Percentiles rank a stretch among this genome's conserved stretches.
These are phyloP conservation scores for Zophobas atratus DNA, from an alignment of 1,140 invertebrate species.

Conservation along the genomic window DNA sequence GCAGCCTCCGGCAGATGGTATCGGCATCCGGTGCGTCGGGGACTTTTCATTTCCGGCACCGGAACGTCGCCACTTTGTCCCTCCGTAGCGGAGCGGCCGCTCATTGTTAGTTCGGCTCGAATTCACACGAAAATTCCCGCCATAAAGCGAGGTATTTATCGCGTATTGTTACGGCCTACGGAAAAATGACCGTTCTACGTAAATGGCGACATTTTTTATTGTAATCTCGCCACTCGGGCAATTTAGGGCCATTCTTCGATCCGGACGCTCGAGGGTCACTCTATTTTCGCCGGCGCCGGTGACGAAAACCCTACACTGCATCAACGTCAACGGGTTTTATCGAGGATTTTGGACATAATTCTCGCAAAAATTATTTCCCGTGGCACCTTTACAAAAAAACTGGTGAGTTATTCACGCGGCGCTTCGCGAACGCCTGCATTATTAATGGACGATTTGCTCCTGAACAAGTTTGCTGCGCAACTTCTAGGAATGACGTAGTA, in stretches of 20 bases:
- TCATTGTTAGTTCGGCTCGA: constrained; percentile 52
- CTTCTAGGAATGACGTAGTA: too few species aligned
- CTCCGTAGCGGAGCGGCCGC: constrained; percentile 26
- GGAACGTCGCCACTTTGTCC: constrained; percentile 51
- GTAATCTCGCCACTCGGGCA: constrained; percentile 49
- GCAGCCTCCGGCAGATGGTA: constrained; percentile 47
- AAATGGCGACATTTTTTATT: constrained; percentile 56
- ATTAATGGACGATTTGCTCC: too few species aligned
- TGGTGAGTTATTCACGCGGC: too few species aligned
- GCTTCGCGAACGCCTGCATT: too few species aligned
- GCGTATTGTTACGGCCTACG: constrained; percentile 52
- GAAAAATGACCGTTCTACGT: constrained; percentile 53
- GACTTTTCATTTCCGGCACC: constrained; percentile 59
- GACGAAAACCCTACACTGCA: constrained; percentile 13
- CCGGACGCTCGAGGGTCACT: constrained; percentile 12
- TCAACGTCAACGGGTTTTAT: constrained; percentile 19
- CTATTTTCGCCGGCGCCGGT: not conserved
- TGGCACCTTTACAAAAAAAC: too few species aligned
- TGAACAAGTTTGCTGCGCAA: too few species aligned
- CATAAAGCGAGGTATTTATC: constrained; percentile 56
- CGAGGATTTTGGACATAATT: too few species aligned
- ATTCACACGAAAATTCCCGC: constrained; percentile 49
- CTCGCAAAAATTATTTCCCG: too few species aligned
- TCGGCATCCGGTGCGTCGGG: constrained; percentile 53
- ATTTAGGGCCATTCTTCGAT: constrained; percentile 36